Percentiles rank a stretch among this genome's conserved stretches.
These are phyloP conservation scores for Sminthurinus signatus DNA, from an alignment of 1,140 invertebrate genomes.

Conservation along the genomic window DNA sequence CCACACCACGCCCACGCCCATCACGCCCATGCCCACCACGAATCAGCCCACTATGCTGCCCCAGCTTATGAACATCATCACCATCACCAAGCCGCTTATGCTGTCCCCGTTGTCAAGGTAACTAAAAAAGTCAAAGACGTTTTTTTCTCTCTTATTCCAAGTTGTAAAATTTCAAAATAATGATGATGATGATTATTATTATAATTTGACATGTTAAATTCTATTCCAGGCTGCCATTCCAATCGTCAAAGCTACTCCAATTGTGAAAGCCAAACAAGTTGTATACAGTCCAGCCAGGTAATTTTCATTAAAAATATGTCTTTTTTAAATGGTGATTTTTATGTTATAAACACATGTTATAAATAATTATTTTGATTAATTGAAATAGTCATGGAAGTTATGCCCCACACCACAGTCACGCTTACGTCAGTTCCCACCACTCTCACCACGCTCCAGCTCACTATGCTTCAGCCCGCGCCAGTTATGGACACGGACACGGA, in stretches of 20 bases:
- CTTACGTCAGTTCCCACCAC: not conserved
- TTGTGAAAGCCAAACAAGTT: slow-evolving; percentile 9
- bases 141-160: not conserved
- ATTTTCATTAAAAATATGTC: too few species aligned
- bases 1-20: too few species aligned
- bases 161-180: not conserved
- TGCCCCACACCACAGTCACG: slow-evolving; percentile 9
- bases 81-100: not conserved
- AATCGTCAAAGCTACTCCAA: slow-evolving; percentile 7
- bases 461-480: not conserved
- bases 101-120: not conserved
- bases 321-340: too few species aligned
- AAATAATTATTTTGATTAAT: too few species aligned
- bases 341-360: too few species aligned
- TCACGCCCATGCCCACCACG: too few species aligned
- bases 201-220: not conserved
- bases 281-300: not conserved
- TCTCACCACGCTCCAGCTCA: too few species aligned
- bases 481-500: not conserved
- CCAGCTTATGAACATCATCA: slow-evolving; percentile 5
- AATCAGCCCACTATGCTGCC: not conserved
- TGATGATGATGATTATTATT: not conserved
- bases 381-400: not conserved
- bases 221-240: slow-evolving; percentile 9
- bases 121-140: not conserved